These are phyloP conservation scores for Archips xylosteana DNA, from an alignment of 2,888 invertebrate species.

Conservation along the genomic window DNA sequence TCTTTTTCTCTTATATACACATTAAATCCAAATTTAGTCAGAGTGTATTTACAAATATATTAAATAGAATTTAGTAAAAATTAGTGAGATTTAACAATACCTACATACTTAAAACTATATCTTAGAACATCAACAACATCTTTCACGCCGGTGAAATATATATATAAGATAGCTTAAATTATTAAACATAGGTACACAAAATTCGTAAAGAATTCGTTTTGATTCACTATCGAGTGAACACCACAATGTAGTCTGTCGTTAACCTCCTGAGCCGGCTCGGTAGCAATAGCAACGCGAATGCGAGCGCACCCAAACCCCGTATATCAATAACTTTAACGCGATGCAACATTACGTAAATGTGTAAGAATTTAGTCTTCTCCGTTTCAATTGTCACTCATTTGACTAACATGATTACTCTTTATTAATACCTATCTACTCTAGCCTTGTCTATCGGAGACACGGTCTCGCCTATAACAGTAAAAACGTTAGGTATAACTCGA, in stretches of 20 bases:
- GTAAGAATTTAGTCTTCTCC: constrained; percentile 84
- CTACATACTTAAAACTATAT: constrained; percentile 75
- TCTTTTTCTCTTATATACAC: constrained; percentile 84
- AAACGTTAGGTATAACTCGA: constrained; percentile 73
- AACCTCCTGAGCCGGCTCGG: constrained; percentile 45
- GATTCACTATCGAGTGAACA: constrained; percentile 69
- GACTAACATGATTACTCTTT: constrained; percentile 77
- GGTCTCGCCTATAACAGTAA: constrained; percentile 78
- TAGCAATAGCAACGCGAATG: constrained; percentile 28
- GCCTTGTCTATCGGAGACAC: constrained; percentile 82
- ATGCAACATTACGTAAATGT: constrained; percentile 81
- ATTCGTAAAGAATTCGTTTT: constrained; percentile 71
- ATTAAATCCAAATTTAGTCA: constrained; percentile 84
- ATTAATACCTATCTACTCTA: constrained; percentile 82
- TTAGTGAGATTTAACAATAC: constrained; percentile 85
- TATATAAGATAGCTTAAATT: constrained; percentile 68
- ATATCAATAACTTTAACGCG: constrained; percentile 78
- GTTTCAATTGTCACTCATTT: constrained; percentile 82
- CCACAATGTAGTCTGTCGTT: constrained; percentile 60
- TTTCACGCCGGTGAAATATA: constrained; percentile 78
- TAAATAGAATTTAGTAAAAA: constrained; percentile 86
- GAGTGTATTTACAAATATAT: constrained; percentile 87
- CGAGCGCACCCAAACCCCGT: constrained; percentile 67
- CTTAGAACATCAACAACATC: constrained; percentile 84
- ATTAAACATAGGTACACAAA: constrained; percentile 67